Base-by-base conservation (phyloP, 2,797 vertebrate species). In the Prunella strophiata region DNA sequence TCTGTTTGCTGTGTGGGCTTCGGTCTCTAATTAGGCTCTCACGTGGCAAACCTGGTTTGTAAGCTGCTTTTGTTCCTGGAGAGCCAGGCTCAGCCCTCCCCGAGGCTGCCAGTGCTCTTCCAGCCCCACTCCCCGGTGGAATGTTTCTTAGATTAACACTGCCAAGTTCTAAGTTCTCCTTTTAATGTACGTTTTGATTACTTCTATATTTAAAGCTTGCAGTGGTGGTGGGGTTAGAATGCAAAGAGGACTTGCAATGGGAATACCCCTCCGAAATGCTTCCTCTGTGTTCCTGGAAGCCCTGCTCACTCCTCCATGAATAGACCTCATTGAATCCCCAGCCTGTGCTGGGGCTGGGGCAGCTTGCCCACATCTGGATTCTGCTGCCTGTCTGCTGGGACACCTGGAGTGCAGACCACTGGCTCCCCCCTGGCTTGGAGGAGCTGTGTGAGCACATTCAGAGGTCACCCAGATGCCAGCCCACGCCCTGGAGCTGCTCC, bases 1-100 rank as follows among this genome's bases (percentile, higher is more conserved):
- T 88, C 88, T 95, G 85, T 96, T 90, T 94, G 93, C 87, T 88
- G 85, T 96, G 95, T 96, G 95, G 95, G 91, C 93, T 94, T 92
- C 32, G 3, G 82, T 89, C 81, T 87, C 85, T 93, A 94, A 97
- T 95, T 94, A 97, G 92, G 62, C 76, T 88, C 76, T 96, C 93
- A 85, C 62, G 65, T 96, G 89, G 92, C 9, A 50, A 89, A 95
- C 93, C 92, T 89, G 86, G 92, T 94, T 91, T 95, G 86, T 92
- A 52, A 95, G 90, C 92, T 87, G 88, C 92, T 94, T 95, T 94
- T 96, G 94, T 95, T 96, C 89, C 52, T 16, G 6, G 67, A 59
- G 72, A 91, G 61, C 59, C 78, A 36, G 58, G 75, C 86, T 82
- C 91, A 94, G 79, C 75, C 87, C 50, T 74, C 68, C 68, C 82